These are phyloP conservation scores for Scolopax rusticola DNA, from an alignment of 2,797 vertebrate species.

Conservation along the genomic window DNA sequence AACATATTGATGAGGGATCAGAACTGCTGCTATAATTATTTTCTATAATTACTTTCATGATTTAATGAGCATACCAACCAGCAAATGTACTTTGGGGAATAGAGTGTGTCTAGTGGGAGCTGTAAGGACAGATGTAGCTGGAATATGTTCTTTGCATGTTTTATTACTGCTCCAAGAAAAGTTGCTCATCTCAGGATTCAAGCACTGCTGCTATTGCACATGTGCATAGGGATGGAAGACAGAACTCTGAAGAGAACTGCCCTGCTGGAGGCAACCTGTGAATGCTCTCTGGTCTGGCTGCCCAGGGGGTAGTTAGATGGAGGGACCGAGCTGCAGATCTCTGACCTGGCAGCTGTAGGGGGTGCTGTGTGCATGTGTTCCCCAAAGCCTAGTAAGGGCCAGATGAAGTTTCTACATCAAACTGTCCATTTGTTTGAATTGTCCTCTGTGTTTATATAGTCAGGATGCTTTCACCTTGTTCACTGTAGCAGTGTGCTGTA, in stretches of 20 bases:
- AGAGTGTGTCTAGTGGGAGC: not conserved
- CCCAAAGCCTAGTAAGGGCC: not conserved
- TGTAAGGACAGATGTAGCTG: not conserved
- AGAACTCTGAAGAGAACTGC: not conserved
- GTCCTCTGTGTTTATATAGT: not conserved
- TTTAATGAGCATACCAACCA: not conserved
- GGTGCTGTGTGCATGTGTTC: not conserved
- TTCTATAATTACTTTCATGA: not conserved
- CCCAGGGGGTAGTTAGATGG: not conserved
- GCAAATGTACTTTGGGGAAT: not conserved
- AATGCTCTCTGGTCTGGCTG: not conserved
- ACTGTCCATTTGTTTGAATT: not conserved
- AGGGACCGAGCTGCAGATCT: not conserved
- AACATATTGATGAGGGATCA: not conserved
- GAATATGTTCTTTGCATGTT: not conserved
- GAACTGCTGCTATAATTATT: not conserved
- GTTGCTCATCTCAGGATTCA: not conserved
- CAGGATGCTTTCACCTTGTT: not conserved
- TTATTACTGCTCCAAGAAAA: not conserved
- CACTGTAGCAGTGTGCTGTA: not conserved
- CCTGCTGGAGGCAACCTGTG: fast-evolving
- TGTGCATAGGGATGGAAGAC: not conserved
- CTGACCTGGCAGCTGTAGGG: not conserved
- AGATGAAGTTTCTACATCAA: not conserved
- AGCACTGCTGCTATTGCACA: not conserved